Conservation (phyloP, 2,888 invertebrate species). For the Mimachlamys varia region DNA sequence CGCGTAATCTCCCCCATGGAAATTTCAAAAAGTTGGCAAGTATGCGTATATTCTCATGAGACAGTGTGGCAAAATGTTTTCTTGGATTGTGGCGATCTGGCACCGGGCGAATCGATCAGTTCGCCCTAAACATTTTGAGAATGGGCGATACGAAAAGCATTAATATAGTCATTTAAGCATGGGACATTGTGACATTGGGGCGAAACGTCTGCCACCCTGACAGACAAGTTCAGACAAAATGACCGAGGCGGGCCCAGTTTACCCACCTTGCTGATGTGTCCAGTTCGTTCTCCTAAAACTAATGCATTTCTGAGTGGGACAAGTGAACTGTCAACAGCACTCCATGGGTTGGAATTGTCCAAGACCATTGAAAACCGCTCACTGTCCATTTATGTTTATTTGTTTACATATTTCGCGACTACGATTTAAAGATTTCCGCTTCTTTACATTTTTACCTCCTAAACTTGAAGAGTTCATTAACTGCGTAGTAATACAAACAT, state of each 20-base stretch:
- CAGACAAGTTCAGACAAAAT: slow-evolving; percentile 17
- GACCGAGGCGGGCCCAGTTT: neutral
- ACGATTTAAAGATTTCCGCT: neutral
- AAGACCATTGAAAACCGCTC: neutral
- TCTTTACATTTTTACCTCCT: neutral
- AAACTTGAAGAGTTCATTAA: neutral
- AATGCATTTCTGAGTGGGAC: slow-evolving; percentile 59
- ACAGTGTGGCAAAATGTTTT: no score
- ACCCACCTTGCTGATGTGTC: slow-evolving; percentile 63
- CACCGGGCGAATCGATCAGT: no score
- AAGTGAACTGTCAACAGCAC: slow-evolving; percentile 57
- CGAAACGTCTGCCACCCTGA: no score
- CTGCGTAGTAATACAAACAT: neutral
- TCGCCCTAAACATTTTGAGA: no score
- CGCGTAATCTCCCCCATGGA: no score
- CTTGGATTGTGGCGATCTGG: no score
- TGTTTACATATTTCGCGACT: neutral
- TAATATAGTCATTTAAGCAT: no score
- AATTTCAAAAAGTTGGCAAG: no score
- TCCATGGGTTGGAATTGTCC: slow-evolving; percentile 60
- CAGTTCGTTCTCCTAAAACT: slow-evolving; percentile 62
- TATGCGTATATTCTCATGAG: no score
- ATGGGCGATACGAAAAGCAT: no score
- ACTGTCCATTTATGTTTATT: neutral
- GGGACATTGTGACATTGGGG: no score